phyloP scores from a whole-genome alignment of 2,888 invertebrate genomes.

The Anodontia alba region DNA sequence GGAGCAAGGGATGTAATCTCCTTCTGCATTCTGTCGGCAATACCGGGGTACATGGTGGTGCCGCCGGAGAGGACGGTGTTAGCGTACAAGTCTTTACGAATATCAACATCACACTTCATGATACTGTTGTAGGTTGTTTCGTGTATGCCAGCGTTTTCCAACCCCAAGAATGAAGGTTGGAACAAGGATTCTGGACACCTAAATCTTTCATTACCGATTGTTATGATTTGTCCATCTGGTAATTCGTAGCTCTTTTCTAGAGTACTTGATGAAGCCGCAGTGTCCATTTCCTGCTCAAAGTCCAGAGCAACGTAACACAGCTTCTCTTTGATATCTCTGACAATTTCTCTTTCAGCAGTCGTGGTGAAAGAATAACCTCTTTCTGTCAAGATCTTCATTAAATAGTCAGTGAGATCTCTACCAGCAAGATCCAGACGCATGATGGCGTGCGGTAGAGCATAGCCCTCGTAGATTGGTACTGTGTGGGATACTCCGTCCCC shows the following conservation, averaged over 20 bases:
- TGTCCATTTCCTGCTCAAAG: constrained; percentile 90
- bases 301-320: neutral
- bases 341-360: constrained; percentile 54
- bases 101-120: neutral
- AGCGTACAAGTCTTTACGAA: neutral
- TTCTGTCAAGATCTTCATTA: constrained; percentile 80
- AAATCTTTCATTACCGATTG: constrained; percentile 81
- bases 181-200: constrained; percentile 79
- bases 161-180: constrained; percentile 81
- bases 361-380: constrained; percentile 78
- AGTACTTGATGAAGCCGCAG: constrained; percentile 93
- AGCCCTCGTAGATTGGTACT: neutral
- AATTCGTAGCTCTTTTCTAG: constrained; percentile 87
- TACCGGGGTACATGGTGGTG: constrained; percentile 98
- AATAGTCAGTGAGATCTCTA: constrained; percentile 78
- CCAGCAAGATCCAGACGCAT: constrained; percentile 70
- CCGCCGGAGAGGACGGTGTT: constrained; percentile 87
- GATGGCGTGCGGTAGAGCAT: neutral
- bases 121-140: constrained; percentile 29
- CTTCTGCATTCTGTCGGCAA: constrained; percentile 88
- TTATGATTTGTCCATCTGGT: constrained; percentile 81
- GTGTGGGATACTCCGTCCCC: neutral
- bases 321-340: neutral
- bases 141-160: constrained; percentile 60
- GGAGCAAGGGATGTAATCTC: constrained; percentile 88